phyloP scores from a whole-genome alignment of 2,113 vertebrate species.

The Spea multiplicata region DNA sequence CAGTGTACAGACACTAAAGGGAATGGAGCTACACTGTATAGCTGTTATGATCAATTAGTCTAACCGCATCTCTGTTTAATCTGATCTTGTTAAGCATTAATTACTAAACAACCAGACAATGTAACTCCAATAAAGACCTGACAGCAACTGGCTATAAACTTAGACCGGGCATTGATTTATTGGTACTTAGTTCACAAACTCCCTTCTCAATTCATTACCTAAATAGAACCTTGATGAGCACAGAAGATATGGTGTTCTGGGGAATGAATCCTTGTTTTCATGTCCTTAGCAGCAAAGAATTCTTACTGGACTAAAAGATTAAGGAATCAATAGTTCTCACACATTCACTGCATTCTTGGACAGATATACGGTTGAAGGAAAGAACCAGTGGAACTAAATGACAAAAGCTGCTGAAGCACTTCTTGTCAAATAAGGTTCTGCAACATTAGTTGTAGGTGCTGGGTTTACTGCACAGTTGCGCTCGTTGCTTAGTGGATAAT shows the following conservation, averaged over 20 bases:
- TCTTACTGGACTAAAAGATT: not conserved
- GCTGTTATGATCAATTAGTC: not conserved
- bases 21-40: not conserved
- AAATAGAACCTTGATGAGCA: not conserved
- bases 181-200: not conserved
- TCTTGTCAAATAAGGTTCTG: too few species aligned
- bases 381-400: too few species aligned
- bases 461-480: too few species aligned
- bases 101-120: constrained; percentile 18
- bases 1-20: not conserved
- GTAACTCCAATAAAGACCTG: constrained; percentile 4
- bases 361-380: too few species aligned
- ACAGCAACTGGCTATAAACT: constrained; percentile 3
- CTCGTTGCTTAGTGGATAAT: too few species aligned
- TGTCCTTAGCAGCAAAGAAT: not conserved
- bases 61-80: not conserved
- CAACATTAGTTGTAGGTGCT: too few species aligned
- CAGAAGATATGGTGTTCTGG: not conserved
- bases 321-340: not conserved
- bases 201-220: not conserved
- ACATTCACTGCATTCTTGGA: too few species aligned
- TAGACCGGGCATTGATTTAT: constrained; percentile 24
- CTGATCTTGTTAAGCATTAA: constrained; percentile 2
- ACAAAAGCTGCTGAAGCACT: too few species aligned
- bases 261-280: not conserved